Evolutionary conservation across 2,888 invertebrate genomes (phyloP).

Genomic region (Drosophila monieri): DNA sequence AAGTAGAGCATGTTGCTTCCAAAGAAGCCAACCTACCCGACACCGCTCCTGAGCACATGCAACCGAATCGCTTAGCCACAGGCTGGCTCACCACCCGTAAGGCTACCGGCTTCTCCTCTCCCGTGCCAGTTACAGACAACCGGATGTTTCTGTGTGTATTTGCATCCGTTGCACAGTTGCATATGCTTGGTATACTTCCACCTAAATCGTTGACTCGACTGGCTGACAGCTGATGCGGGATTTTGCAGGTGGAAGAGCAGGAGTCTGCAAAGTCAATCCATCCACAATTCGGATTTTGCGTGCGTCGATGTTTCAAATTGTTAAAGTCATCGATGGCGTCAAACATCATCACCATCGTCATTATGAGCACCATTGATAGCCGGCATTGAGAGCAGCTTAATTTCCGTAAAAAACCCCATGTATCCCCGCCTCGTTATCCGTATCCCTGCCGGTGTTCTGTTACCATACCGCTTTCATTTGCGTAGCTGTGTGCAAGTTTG

Average conservation of each 20-base stretch:
- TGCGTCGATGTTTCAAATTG: conserved; percentile 17
- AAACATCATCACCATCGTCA: conserved; percentile 13
- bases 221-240: conserved; percentile 18
- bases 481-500: conserved; percentile 9
- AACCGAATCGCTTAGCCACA: conserved; percentile 17
- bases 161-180: conserved; percentile 35
- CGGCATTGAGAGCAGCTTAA: conserved; percentile 49
- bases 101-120: conserved; percentile 2
- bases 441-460: not conserved
- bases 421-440: conserved; percentile 7
- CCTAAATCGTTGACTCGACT: conserved; percentile 21
- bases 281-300: conserved; percentile 21
- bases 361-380: not conserved
- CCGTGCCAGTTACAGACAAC: conserved; percentile 5
- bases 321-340: conserved; percentile 10
- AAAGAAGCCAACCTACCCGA: not conserved
- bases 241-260: conserved; percentile 2
- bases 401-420: conserved; percentile 45
- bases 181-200: conserved; percentile 26
- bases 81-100: conserved; percentile 5
- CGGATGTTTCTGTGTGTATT: conserved; percentile 31
- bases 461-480: conserved; percentile 5
- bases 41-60: not conserved
- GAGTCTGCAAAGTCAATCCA: conserved; percentile 5
- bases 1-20: conserved; percentile 11